A percentile compares a stretch with the other conserved stretches of the same genome.
Conservation (phyloP, 2,888 invertebrate species). For the Drepanosiphum platanoidis region DNA sequence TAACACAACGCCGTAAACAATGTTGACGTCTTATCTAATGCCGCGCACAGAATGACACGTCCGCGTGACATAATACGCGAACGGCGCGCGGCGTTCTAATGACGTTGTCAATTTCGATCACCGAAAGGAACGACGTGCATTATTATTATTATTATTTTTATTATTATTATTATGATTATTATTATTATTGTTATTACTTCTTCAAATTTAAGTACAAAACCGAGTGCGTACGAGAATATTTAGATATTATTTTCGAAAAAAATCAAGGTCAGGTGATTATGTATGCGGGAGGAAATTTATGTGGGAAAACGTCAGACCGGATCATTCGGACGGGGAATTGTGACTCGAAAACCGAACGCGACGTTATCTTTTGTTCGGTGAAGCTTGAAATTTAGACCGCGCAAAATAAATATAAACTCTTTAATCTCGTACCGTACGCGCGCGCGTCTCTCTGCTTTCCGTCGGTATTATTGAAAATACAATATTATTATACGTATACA, state of each 20-base stretch:
- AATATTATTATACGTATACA: too few species aligned
- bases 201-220: too few species aligned
- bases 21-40: too few species aligned
- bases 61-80: too few species aligned
- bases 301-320: background rate
- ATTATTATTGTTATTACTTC: too few species aligned
- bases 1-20: too few species aligned
- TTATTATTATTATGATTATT: background rate
- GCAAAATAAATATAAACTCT: background rate
- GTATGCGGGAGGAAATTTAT: background rate
- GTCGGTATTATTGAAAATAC: background rate
- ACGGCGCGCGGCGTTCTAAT: background rate
- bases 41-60: too few species aligned
- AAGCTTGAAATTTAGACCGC: slow-evolving; percentile 14
- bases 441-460: too few species aligned
- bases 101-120: background rate
- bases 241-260: slow-evolving; percentile 1
- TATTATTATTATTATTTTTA: background rate
- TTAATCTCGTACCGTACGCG: background rate
- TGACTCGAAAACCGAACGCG: slow-evolving; percentile 15
- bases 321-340: background rate
- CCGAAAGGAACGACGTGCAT: background rate
- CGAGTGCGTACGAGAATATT: too few species aligned
- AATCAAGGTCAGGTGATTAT: background rate
- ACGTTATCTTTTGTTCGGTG: slow-evolving; percentile 22